Evolutionary conservation across 2,113 vertebrate species (phyloP), one percentile per base, ranked within the genome.

Genomic region (Colinus virginianus): DNA sequence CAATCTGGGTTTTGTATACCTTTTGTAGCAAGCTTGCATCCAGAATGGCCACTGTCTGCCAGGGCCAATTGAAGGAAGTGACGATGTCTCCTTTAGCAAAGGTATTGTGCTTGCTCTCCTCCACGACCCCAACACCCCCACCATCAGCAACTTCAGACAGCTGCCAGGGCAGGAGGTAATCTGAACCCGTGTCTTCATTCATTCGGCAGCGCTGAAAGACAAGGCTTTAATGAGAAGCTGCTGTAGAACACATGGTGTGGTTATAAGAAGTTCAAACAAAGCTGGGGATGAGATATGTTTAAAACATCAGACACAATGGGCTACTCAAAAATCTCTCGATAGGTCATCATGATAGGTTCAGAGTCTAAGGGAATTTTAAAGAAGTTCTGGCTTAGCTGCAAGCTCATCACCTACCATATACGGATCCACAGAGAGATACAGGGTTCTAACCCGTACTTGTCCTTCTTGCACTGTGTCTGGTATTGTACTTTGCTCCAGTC

Each of bases 391-490:
- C 51, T 87, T 58, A 67, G 26, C 2, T 20, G 20, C 5, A 67
- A 71, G 38, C 59, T 23, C 22, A 56, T 28, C 69, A 95, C 97
- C 90, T 97, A 99, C 99, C 99, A 99, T 99, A 95, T 99, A 99
- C 28, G 99, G 99, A 93, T 99, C 99, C 92, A 99, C 99, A 74
- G 99, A 99, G 21, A 99, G 98, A 94, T 98, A 99, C n/a, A 98
- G 96, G 19, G 99, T 99, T 96, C 97, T 97, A 83, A 98, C 98
- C 66, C 96, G 93, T 40, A 99, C 98, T 77, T 99, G 98, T 62
- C 98, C 99, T 1, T 94, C 97, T 42, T 93, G 94, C 75, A 99
- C 82, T 5, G 89, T 97, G 68, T 97, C 95, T 30, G 96, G 48
- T 71, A 99, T 94, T 49, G 63, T 96, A n/a, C 87, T 90, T 82